Evolutionary conservation across 2,113 vertebrate species (phyloP), one percentile per base, ranked within the genome.

Genomic region (Thomomys bottae): DNA sequence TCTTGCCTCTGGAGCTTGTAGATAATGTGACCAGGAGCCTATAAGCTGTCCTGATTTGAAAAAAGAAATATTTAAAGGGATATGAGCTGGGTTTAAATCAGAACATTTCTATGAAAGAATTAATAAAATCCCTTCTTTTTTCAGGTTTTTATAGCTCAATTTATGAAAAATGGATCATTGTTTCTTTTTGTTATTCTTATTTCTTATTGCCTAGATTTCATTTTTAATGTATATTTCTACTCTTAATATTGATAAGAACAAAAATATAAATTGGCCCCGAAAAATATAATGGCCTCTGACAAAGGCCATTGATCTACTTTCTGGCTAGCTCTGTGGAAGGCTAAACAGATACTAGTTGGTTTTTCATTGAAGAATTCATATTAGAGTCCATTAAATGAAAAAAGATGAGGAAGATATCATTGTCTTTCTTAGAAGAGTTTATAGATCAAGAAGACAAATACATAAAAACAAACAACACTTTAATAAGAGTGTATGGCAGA

Each of bases 321-420:
- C 10, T 89, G 42, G 40, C 71, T 73, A 67, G 32, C 36, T 89
- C 57, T 42, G 18, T 21, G 30, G 59, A 72, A 38, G 8, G 26
- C 20, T 79, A 73, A 88, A 63, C 76, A 88, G 34, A 72, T 78
- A 70, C 71, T 79, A 93, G 92, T 90, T 93, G 17, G 12, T 57
- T 59, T 49, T 93, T 95, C 49, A 89, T 81, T 89, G 85, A 85
- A 63, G 85, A 67, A 32, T 9, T 49, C 11, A 63, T 63, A 57
- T 68, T 92, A 75, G 24, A 89, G 42, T 80, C 18, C 59, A 59
- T 76, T 80, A 59, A 71, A 87, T 77, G 72, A 83, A 54, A 90
- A 85, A 61, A 59, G 66, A 87, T 77, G 72, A 83, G 45, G 88
- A 85, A 61, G 36, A 78, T 32, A 71, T 87, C 42, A n/a, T 73